Evolutionary conservation across 2,113 vertebrate species (phyloP), one percentile per base, ranked within the genome.

Genomic region (Plestiodon gilberti): DNA sequence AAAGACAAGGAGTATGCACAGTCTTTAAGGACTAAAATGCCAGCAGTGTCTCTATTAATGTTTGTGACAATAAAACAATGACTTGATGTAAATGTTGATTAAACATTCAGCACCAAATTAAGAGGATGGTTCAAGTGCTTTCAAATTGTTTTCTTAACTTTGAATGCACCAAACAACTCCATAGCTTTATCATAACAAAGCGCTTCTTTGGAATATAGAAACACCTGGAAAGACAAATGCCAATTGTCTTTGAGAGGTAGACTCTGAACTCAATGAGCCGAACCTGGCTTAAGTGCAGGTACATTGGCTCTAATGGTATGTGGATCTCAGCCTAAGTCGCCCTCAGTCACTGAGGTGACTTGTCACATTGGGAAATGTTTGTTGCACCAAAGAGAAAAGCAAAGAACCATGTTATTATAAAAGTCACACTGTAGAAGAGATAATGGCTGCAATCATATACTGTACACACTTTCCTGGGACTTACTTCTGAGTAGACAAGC

Each of bases 141-240:
- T 38, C 55, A 65, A 78, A 67, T 93, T 85, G 89, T 90, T 90
- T 89, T 59, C 71, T 73, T n/a, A 85, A 88, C 79, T 92, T 82
- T 48, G 0, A 28, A 87, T 38, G n/a, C 71, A 74, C 64, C 83
- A 84, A 91, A 81, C 67, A 91, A 85, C 89, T 75, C 79, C 76
- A 78, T 25, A 15, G 67, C 43, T 74, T 70, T 90, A 64, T 61
- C 74, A 30, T 85, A 74, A 79, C 25, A 0, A 2, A 90, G 71
- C 52, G 4, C 71, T 86, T 65, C 48, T 65, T 91, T 89, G 83
- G 35, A 62, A 90, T n/a, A 59, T 91, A 61, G 38, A 65, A 80
- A 84, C 77, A 92, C 86, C 81, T 92, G 87, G 83, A 83, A 76
- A 75, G 78, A 48, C 28, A 89, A 82, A 80, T 67, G 79, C 28